Percentiles rank a stretch among this genome's conserved stretches.
These are phyloP conservation scores for Redunca redunca DNA, from an alignment of 2,113 vertebrate genomes.

Conservation along the genomic window DNA sequence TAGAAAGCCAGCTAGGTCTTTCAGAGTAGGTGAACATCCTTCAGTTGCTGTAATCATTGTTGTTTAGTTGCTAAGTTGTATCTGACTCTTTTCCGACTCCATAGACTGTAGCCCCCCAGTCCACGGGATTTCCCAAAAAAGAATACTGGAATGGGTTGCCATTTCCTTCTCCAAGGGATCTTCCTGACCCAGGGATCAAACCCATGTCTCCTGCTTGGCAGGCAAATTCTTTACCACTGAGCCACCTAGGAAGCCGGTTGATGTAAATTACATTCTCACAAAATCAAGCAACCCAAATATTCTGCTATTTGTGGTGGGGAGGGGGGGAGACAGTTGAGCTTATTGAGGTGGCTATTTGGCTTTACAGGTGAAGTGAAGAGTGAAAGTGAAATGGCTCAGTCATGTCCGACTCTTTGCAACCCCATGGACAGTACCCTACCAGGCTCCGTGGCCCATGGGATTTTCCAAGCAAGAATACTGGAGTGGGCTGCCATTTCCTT, in stretches of 20 bases:
- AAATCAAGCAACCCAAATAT: conserved; percentile 32
- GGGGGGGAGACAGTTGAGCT: background rate
- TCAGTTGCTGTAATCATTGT: background rate
- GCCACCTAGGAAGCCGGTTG: background rate
- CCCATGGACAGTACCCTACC: too few species aligned
- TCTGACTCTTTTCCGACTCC: background rate
- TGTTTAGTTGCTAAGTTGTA: background rate
- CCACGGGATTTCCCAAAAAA: background rate
- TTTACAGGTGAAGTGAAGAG: background rate
- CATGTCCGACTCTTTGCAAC: too few species aligned
- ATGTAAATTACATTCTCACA: conserved; percentile 21
- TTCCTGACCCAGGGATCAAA: background rate
- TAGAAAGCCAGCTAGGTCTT: conserved; percentile 2
- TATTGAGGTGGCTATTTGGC: background rate
- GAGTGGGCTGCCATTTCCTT: too few species aligned
- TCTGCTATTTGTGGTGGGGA: background rate
- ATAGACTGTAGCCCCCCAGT: background rate
- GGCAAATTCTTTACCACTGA: background rate
- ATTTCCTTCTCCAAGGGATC: background rate
- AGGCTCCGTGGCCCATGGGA: too few species aligned
- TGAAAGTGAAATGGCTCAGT: too few species aligned
- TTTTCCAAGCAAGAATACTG: too few species aligned
- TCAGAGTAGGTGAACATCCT: background rate
- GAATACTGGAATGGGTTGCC: background rate
- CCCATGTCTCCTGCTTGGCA: background rate